Conservation (phyloP, 2,888 invertebrate genomes). For the Crioceris asparagi region DNA sequence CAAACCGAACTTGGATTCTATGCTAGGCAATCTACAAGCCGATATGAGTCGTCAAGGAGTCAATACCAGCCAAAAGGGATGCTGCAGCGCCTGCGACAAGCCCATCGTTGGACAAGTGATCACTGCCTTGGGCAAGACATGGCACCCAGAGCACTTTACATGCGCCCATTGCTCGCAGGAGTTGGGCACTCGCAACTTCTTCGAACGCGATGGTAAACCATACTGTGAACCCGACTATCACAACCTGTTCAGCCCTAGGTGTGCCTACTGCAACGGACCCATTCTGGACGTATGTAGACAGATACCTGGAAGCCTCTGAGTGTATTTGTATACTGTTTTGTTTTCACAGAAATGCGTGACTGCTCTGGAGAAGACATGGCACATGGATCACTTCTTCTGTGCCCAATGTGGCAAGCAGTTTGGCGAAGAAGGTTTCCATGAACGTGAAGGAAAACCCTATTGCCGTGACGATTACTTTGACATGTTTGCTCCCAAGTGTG, state of each 20-base stretch:
- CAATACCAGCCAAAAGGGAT: conserved; percentile 96
- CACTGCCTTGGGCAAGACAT: conserved; percentile 94
- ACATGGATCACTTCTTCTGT: conserved; percentile 98
- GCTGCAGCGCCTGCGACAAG: conserved; percentile 97
- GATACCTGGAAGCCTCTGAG: not conserved
- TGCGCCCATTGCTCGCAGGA: conserved; percentile 96
- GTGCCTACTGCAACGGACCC: conserved; percentile 97
- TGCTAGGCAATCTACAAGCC: conserved; percentile 89
- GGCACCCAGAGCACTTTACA: conserved; percentile 99
- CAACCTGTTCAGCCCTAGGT: conserved; percentile 94
- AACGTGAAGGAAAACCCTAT: conserved; percentile 90
- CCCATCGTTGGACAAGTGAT: conserved; percentile 98
- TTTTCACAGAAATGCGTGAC: conserved; percentile 99
- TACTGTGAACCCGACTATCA: conserved; percentile 99
- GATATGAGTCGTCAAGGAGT: conserved; percentile 99
- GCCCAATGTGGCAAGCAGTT: conserved; percentile 95
- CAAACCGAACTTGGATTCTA: conserved; percentile 49
- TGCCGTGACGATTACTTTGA: conserved; percentile 94
- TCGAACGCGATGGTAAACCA: conserved; percentile 91
- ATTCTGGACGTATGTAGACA: conserved; percentile 76
- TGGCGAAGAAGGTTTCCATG: conserved; percentile 97
- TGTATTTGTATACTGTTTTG: no score
- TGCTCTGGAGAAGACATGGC: conserved; percentile 95
- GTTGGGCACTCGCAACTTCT: conserved; percentile 95
- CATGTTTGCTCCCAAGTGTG: conserved; percentile 97